These are phyloP conservation scores for Pagrus major DNA, from an alignment of 2,113 vertebrate genomes.

Conservation along the genomic window DNA sequence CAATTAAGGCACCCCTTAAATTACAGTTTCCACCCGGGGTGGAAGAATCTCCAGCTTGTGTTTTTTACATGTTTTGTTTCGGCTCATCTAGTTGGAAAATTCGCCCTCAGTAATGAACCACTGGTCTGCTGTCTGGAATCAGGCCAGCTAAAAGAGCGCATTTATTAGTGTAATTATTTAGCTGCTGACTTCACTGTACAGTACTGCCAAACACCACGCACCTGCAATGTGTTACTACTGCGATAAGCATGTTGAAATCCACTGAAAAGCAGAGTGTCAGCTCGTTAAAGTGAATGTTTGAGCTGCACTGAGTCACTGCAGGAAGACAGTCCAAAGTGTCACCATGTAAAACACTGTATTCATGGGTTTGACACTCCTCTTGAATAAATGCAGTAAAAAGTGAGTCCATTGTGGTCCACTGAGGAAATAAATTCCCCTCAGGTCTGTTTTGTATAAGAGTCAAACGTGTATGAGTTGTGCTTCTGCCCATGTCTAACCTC, in stretches of 20 bases:
- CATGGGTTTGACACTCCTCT: background rate
- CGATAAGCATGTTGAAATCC: background rate
- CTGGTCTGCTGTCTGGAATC: background rate
- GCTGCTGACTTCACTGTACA: constrained; percentile 13
- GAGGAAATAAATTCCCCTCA: background rate
- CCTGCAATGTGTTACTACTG: constrained; percentile 5
- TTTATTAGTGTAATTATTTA: constrained; percentile 30
- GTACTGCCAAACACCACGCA: background rate
- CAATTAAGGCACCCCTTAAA: constrained; percentile 41
- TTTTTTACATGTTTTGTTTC: background rate
- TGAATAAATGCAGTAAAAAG: background rate
- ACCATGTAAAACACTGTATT: background rate
- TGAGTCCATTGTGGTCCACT: background rate
- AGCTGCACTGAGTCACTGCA: background rate
- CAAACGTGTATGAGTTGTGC: background rate
- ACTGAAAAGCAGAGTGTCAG: background rate
- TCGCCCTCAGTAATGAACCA: background rate
- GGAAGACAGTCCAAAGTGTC: background rate
- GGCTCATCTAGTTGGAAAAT: background rate
- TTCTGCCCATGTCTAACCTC: background rate
- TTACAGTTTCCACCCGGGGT: background rate
- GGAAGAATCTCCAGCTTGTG: background rate
- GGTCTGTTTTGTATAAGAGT: background rate
- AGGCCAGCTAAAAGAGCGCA: background rate
- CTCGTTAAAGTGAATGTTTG: background rate